Evolutionary conservation across 2,113 vertebrate species (phyloP).

Genomic region (Pyrgilauda ruficollis): DNA sequence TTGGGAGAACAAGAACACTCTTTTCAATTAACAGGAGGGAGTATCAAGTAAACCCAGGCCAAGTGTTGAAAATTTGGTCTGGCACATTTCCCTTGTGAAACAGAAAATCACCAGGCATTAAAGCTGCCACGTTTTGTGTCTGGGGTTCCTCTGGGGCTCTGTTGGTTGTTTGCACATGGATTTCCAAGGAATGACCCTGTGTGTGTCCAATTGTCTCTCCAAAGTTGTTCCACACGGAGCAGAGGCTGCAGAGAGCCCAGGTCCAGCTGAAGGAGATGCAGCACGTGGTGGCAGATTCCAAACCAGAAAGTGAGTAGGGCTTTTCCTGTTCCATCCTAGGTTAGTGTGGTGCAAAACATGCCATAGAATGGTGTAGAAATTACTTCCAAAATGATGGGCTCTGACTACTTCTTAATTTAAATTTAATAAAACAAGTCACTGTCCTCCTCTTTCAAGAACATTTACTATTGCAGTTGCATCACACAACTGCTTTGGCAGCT

Average conservation of each 20-base stretch:
- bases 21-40: background rate
- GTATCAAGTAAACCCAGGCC: background rate
- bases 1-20: background rate
- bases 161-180: background rate
- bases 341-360: background rate
- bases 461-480: background rate
- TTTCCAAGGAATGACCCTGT: conserved; percentile 12
- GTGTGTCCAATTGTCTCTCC: conserved; percentile 39
- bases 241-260: conserved; percentile 88
- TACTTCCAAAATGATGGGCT: background rate
- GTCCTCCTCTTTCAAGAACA: background rate
- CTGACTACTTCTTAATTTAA: background rate
- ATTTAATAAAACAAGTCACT: background rate
- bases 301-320: conserved; percentile 90
- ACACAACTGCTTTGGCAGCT: background rate
- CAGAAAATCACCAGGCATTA: background rate
- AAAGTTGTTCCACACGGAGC: conserved; percentile 90
- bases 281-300: conserved; percentile 87
- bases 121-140: background rate
- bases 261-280: conserved; percentile 91
- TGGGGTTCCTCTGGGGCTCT: background rate
- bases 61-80: background rate
- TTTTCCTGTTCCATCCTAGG: background rate
- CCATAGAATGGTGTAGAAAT: background rate
- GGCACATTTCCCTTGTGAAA: background rate